A percentile compares a stretch with the other conserved stretches of the same genome.
phyloP scores from a whole-genome alignment of 2,888 invertebrate species.

The Cistogaster globosa region DNA sequence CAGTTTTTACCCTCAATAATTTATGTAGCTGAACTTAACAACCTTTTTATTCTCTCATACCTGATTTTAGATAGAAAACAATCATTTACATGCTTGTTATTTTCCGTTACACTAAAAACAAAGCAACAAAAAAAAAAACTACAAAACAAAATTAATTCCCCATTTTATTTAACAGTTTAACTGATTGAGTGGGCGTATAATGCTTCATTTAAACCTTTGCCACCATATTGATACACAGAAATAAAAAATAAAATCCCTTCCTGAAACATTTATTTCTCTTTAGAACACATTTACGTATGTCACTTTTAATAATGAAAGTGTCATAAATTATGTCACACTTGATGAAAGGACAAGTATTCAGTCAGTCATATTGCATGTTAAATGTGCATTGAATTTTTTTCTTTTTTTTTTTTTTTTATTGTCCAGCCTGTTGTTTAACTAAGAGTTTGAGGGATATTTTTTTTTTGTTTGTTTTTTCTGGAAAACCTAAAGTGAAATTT shows the following conservation, averaged over 20 bases:
- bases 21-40: slow-evolving; percentile 45
- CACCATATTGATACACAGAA: neutral
- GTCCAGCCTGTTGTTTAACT: slow-evolving; percentile 18
- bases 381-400: slow-evolving; percentile 15
- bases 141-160: neutral
- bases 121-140: neutral
- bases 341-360: slow-evolving; percentile 78
- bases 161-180: slow-evolving; percentile 38
- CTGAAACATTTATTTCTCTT: slow-evolving; percentile 15
- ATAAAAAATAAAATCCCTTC: neutral
- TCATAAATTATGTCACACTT: slow-evolving; percentile 81
- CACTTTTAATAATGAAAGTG: slow-evolving; percentile 79
- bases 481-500: slow-evolving; percentile 16
- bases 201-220: slow-evolving; percentile 2
- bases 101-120: slow-evolving; percentile 20
- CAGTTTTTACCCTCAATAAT: slow-evolving; percentile 57
- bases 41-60: slow-evolving; percentile 30
- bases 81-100: slow-evolving; percentile 57
- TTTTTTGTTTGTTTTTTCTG: neutral
- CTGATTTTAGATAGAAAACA: slow-evolving; percentile 68
- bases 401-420: neutral
- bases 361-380: slow-evolving; percentile 64
- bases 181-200: slow-evolving; percentile 54
- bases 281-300: slow-evolving; percentile 58
- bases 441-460: slow-evolving; percentile 13